Evolutionary conservation across 1,140 invertebrate genomes (phyloP).

Genomic region (Ips typographus): DNA sequence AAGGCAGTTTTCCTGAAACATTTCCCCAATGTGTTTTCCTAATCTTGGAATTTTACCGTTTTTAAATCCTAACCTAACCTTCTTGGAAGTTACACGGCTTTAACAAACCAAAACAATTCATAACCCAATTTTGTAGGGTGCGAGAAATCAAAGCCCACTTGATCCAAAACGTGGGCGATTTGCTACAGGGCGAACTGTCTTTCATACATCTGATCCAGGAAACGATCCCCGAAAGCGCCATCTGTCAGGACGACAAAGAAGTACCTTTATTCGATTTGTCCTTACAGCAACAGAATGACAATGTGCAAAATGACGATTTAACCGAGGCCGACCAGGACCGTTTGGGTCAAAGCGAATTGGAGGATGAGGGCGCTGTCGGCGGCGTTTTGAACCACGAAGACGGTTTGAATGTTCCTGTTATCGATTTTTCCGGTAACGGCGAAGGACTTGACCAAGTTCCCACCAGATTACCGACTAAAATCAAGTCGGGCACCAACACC

Average conservation of each 20-base stretch:
- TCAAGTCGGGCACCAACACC: constrained; percentile 42
- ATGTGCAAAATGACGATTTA: constrained; percentile 49
- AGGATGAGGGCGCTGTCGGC: constrained; percentile 51
- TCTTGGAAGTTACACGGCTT: too few species aligned
- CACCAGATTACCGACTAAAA: constrained; percentile 45
- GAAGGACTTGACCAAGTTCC: constrained; percentile 51
- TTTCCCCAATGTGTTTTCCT: constrained; percentile 41
- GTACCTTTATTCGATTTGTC: constrained; percentile 10
- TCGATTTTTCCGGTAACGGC: constrained; percentile 38
- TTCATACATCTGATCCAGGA: constrained; percentile 47
- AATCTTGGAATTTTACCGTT: too few species aligned
- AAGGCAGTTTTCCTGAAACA: constrained; percentile 45
- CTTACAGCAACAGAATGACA: constrained; percentile 31
- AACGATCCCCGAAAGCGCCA: constrained; percentile 36
- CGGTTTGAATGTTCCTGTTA: constrained; percentile 28
- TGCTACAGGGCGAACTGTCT: constrained; percentile 45
- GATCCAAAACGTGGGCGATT: constrained; percentile 43
- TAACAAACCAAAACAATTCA: too few species aligned
- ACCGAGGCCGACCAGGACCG: constrained; percentile 51
- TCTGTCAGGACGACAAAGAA: constrained; percentile 17
- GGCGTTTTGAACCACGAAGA: constrained; percentile 42
- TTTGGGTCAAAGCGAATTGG: constrained; percentile 41
- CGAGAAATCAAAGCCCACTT: constrained; percentile 39
- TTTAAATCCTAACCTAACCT: too few species aligned
- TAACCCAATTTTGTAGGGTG: constrained; percentile 43